Conservation (phyloP, 2,113 vertebrate genomes). For the Vimba vimba region DNA sequence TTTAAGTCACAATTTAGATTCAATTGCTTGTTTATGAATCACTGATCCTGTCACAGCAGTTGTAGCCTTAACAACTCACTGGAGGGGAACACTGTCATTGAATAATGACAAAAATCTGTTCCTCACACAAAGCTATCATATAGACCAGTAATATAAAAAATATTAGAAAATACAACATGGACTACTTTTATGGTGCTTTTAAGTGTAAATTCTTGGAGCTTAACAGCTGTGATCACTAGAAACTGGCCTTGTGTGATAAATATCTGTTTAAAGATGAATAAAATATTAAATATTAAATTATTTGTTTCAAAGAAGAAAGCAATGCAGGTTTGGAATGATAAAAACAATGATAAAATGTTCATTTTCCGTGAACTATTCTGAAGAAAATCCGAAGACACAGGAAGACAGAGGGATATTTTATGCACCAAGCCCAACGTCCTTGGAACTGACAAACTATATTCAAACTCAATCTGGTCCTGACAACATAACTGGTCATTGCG, state of each 20-base stretch:
- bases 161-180: background rate
- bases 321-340: background rate
- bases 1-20: background rate
- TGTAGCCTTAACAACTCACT: background rate
- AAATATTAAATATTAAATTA: no score
- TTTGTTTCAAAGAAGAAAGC: background rate
- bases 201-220: background rate
- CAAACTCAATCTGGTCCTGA: slow-evolving; percentile 18
- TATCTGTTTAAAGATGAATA: background rate
- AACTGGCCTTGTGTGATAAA: background rate
- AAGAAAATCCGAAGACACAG: background rate
- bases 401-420: background rate
- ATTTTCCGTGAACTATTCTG: background rate
- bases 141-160: background rate
- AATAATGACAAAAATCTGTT: background rate
- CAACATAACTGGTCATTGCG: background rate
- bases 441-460: slow-evolving; percentile 23
- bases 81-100: background rate
- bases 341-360: background rate
- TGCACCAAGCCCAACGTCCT: background rate
- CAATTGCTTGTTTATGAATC: background rate
- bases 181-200: background rate
- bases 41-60: background rate
- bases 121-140: background rate
- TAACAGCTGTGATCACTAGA: background rate